phyloP scores from a whole-genome alignment of 2,797 vertebrate genomes.

The Pseudochirops cupreus region DNA sequence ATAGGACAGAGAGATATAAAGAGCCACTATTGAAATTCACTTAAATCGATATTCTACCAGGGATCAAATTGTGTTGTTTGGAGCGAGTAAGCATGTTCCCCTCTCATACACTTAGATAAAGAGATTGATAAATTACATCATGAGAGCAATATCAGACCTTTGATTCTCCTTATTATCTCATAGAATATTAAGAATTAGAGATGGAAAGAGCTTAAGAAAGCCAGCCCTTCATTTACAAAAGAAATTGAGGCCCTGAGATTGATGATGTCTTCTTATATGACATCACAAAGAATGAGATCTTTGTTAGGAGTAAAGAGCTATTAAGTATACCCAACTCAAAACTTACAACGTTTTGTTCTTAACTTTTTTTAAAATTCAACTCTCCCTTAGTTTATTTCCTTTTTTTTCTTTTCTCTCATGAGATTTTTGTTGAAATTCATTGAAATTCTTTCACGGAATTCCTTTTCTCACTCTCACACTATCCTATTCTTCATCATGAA shows the following conservation, averaged over 20 bases:
- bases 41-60: not conserved
- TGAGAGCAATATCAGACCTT: not conserved
- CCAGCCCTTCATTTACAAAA: not conserved
- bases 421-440: not conserved
- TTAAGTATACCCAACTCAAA: not conserved
- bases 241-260: not conserved
- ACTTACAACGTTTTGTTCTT: not conserved
- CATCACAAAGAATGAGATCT: not conserved
- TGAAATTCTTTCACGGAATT: not conserved
- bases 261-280: not conserved
- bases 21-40: not conserved
- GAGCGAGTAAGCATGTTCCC: not conserved
- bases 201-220: not conserved
- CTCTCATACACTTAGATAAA: not conserved
- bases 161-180: not conserved
- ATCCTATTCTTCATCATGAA: not conserved
- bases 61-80: not conserved
- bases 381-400: not conserved
- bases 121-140: not conserved
- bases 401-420: not conserved
- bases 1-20: not conserved
- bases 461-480: not conserved
- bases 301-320: not conserved
- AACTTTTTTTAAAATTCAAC: not conserved
- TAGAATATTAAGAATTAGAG: not conserved